These are phyloP conservation scores for Carollia perspicillata DNA, from an alignment of 2,113 vertebrate species.

Conservation along the genomic window DNA sequence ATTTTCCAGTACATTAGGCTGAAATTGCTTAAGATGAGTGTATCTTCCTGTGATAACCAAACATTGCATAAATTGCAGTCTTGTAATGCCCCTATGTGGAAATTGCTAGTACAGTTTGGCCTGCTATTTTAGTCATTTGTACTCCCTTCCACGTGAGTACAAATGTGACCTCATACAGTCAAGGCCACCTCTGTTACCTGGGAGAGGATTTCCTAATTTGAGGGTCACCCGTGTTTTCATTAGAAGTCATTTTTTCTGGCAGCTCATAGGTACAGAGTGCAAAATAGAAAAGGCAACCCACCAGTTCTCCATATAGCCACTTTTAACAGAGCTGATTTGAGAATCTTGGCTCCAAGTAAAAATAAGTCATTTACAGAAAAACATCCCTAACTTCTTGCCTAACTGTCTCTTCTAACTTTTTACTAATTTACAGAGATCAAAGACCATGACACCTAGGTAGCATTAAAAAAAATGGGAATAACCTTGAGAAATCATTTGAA, in stretches of 20 bases:
- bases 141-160: neutral
- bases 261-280: neutral
- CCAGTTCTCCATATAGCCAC: neutral
- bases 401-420: neutral
- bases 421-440: neutral
- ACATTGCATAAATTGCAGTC: neutral
- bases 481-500: slow-evolving; percentile 4
- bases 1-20: slow-evolving; percentile 65
- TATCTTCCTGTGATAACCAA: slow-evolving; percentile 28
- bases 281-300: neutral
- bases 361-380: neutral
- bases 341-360: neutral
- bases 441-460: neutral
- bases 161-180: neutral
- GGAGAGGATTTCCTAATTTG: neutral
- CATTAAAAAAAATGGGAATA: neutral
- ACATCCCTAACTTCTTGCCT: neutral
- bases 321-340: neutral
- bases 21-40: slow-evolving; percentile 46
- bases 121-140: neutral
- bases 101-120: neutral
- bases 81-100: neutral
- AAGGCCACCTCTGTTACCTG: neutral
- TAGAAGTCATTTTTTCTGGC: neutral
- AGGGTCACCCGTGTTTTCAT: neutral